Percentiles rank a stretch among this genome's conserved stretches.
Conservation (phyloP, 2,113 vertebrate species). For the Romanogobio albipinnatus region DNA sequence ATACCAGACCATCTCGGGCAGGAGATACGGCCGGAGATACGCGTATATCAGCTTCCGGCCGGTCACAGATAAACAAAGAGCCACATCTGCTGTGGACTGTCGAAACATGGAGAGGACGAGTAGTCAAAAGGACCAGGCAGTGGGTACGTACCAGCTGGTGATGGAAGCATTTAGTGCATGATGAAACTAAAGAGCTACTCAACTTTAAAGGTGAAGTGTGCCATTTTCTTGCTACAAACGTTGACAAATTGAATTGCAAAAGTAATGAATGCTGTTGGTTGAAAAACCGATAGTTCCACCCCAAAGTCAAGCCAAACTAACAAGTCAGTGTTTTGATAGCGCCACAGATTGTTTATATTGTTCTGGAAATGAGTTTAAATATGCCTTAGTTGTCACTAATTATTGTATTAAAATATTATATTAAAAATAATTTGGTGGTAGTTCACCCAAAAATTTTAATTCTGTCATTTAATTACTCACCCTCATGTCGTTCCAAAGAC, state of each 20-base stretch:
- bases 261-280: background rate
- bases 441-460: too few relatives aligned
- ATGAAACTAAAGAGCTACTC: background rate
- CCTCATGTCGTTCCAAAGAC: too few relatives aligned
- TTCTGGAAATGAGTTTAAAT: background rate
- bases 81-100: conserved; percentile 58
- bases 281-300: background rate
- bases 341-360: background rate
- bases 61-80: conserved; percentile 67
- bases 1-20: conserved; percentile 71
- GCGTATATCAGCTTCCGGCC: conserved; percentile 72
- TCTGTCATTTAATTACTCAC: too few relatives aligned
- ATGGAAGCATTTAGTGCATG: background rate
- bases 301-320: background rate
- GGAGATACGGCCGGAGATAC: conserved; percentile 76
- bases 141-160: conserved; percentile 65
- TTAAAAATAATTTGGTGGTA: too few relatives aligned
- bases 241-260: background rate
- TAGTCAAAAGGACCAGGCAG: conserved; percentile 64
- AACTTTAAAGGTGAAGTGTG: background rate
- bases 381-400: background rate
- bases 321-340: background rate
- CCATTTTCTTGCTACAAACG: background rate
- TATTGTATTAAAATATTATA: background rate
- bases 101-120: conserved; percentile 67